Evolutionary conservation across 1,140 invertebrate species (phyloP).

Genomic region (Lepidurus apus): DNA sequence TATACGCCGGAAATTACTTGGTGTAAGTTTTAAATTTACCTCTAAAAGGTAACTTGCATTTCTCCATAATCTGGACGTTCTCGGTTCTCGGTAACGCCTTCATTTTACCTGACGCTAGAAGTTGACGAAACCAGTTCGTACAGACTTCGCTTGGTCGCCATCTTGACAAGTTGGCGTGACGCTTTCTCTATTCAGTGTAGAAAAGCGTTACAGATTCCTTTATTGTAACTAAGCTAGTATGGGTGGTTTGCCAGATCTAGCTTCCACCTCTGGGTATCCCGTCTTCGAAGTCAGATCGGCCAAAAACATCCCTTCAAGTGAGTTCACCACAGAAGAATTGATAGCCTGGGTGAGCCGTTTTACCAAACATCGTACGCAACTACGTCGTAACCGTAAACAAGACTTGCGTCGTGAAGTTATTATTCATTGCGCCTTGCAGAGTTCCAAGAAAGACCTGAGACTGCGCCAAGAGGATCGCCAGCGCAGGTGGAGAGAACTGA

Average conservation of each 20-base stretch:
- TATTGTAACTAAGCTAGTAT: slow-evolving; percentile 12
- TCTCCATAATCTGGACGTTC: too few species aligned
- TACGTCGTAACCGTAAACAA: slow-evolving; percentile 14
- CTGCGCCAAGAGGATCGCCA: not conserved
- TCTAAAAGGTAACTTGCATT: too few species aligned
- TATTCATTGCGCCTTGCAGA: slow-evolving; percentile 19
- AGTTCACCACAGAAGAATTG: not conserved
- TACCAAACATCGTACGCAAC: not conserved
- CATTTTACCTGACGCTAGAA: not conserved
- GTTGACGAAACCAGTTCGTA: not conserved
- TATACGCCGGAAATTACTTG: too few species aligned
- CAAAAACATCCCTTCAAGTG: not conserved
- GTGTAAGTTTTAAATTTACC: too few species aligned
- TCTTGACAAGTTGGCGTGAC: not conserved
- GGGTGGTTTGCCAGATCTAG: slow-evolving; percentile 6
- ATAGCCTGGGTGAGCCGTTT: slow-evolving; percentile 6
- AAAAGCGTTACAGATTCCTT: not conserved
- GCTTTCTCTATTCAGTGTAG: not conserved
- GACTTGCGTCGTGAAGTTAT: slow-evolving; percentile 6
- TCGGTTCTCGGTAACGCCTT: not conserved
- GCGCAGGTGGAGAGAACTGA: slow-evolving; percentile 9
- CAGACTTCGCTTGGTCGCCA: not conserved
- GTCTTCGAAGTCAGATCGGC: not conserved
- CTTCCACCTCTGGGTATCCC: not conserved
- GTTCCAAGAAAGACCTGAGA: not conserved